Conservation (phyloP, 2,797 vertebrate genomes). For the Psittacula echo region DNA sequence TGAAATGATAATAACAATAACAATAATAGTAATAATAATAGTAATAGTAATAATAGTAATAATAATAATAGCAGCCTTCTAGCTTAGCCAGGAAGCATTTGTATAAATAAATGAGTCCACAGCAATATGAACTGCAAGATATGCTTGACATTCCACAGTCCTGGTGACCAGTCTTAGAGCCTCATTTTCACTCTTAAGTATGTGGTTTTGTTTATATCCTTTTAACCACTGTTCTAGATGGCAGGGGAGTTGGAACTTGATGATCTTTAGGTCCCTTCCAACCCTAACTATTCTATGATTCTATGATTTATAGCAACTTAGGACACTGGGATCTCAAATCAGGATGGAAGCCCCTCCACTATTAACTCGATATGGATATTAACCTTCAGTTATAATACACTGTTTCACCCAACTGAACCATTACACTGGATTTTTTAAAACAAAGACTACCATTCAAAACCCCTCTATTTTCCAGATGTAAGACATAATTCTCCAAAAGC, state of each 20-base stretch:
- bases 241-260: too few relatives aligned
- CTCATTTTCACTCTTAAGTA: neutral
- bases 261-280: too few relatives aligned
- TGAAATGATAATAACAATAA: neutral
- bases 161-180: neutral
- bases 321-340: neutral
- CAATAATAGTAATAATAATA: neutral
- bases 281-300: too few relatives aligned
- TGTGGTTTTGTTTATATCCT: neutral
- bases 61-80: neutral
- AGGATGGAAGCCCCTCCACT: neutral
- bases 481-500: neutral
- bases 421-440: neutral
- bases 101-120: neutral
- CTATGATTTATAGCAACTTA: neutral
- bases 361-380: neutral
- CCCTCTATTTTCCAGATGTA: neutral
- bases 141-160: neutral
- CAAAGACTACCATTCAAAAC: neutral
- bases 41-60: neutral
- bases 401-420: neutral
- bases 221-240: neutral
- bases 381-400: neutral
- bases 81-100: neutral
- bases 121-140: neutral